A percentile compares a stretch with the other conserved stretches of the same genome.
Conservation (phyloP, 1,140 invertebrate genomes). For the Heterodera schachtii region DNA sequence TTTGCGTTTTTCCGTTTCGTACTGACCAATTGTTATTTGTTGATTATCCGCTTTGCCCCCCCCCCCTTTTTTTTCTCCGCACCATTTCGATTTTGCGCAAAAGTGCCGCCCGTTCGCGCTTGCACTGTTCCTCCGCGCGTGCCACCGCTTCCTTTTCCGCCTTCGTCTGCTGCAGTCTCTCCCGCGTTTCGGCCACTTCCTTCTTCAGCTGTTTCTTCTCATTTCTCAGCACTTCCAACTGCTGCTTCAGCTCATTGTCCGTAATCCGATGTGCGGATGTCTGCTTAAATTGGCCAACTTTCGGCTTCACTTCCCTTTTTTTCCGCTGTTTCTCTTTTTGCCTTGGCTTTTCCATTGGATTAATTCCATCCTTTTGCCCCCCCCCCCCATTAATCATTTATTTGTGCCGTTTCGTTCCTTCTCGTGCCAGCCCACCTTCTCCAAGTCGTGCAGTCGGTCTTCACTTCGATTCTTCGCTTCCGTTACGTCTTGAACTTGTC, state of each 20-base stretch:
- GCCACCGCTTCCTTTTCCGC: conserved; percentile 43
- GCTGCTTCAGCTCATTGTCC: conserved; percentile 60
- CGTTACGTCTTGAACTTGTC: conserved; percentile 61
- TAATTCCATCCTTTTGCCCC: background rate
- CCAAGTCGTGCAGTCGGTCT: conserved; percentile 57
- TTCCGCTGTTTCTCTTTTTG: conserved; percentile 4
- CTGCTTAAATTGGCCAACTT: conserved; percentile 39
- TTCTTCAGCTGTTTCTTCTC: conserved; percentile 57
- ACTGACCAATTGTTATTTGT: background rate
- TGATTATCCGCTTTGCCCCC: too few relatives aligned
- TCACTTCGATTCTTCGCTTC: conserved; percentile 61
- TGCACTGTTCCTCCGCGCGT: conserved; percentile 59
- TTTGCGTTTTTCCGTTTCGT: conserved; percentile 61
- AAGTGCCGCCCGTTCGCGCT: conserved; percentile 56
- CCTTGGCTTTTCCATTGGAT: background rate
- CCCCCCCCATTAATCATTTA: background rate
- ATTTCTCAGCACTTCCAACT: conserved; percentile 59
- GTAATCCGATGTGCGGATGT: conserved; percentile 50
- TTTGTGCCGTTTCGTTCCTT: conserved; percentile 6
- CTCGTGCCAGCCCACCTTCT: conserved; percentile 48
- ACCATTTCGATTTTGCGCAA: conserved; percentile 65
- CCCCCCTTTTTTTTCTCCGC: too few relatives aligned
- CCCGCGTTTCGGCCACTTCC: conserved; percentile 59
- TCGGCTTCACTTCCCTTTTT: background rate
- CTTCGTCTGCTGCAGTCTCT: conserved; percentile 51